Evolutionary conservation across 2,797 vertebrate genomes (phyloP).

Genomic region (Hyperoplus immaculatus): DNA sequence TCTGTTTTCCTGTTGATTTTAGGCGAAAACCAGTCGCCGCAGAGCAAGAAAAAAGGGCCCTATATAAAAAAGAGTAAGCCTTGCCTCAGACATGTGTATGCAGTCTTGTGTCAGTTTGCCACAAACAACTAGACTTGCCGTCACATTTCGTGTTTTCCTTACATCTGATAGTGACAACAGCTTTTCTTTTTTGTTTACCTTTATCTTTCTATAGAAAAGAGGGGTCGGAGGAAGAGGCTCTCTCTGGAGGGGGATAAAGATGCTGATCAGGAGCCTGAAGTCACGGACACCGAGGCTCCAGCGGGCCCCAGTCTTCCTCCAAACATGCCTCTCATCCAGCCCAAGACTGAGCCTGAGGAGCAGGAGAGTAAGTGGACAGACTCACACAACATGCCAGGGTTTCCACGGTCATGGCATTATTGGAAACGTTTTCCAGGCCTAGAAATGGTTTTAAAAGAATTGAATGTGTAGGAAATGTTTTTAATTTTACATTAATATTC

Average conservation of each 20-base stretch:
- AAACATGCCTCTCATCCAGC: constrained; percentile 50
- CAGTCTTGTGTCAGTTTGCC: constrained; percentile 4
- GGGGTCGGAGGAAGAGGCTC: constrained; percentile 53
- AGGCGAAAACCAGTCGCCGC: constrained; percentile 58
- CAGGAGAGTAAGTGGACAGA: constrained; percentile 74
- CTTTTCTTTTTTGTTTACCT: neutral
- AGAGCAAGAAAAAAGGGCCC: constrained; percentile 73
- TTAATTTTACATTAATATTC: no score
- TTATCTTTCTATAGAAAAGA: constrained; percentile 51
- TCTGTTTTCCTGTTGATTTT: constrained; percentile 72
- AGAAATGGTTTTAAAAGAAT: no score
- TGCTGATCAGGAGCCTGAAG: neutral
- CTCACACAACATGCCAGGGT: neutral
- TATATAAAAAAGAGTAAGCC: constrained; percentile 82
- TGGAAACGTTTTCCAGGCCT: no score
- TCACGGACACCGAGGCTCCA: no score
- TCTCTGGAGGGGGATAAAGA: constrained; percentile 33
- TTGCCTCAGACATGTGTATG: neutral
- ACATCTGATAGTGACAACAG: neutral
- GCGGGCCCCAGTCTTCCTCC: neutral
- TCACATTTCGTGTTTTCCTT: neutral
- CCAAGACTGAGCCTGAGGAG: constrained; percentile 82
- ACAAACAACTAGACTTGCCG: neutral
- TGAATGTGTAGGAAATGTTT: no score
- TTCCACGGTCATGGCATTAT: no score